Evolutionary conservation across 2,797 vertebrate genomes (phyloP), one percentile per base, ranked within the genome.

Genomic region (Argentina silus): DNA sequence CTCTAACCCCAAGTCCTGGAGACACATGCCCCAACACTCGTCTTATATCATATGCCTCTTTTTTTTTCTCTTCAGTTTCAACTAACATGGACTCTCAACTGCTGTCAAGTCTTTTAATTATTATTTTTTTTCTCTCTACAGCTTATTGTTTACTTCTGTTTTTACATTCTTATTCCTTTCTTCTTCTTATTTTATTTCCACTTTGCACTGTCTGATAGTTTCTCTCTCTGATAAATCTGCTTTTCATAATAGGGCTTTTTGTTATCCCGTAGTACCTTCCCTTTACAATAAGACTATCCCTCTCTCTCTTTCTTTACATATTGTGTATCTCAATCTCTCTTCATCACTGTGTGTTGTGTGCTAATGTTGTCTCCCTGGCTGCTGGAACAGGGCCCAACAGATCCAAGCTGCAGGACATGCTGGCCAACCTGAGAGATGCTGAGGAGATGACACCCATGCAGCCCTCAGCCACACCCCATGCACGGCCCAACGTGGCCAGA

Each of bases 401-500:
- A 87, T 99, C 97, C 82, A 99, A 98, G 88, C 95, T 99, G 63
- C 98, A 99, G 93, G 98, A 99, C 88, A 99, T 99, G 98, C 90
- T 99, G 94, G 98, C 97, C 83, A 99, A 98, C 88, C 95, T 99
- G 87, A 94, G 98, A 88, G 98, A 99, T 70, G 95, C 95, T 12
- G 98, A 99, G 92, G 98, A 99, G 81, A 86, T 98, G 79, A 95
- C 97, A 78, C 96, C 97, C 79, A 92, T 98, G 87, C 97, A 98
- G 86, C 96, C 96, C n/a, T 95, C 96, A 45, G 93, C 97, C 76
- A 81, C 94, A 7, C 94, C 96, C 0, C 94, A 96, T 64, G 93
- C 95, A 78, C 94, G 98, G 74, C 96, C 97, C 70, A 96, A 88
- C 75, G 94, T 93, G 56, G 94, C 93, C 61, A 93, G 97, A 21